phyloP scores from a whole-genome alignment of 2,888 invertebrate genomes.

The Athalia cordata region DNA sequence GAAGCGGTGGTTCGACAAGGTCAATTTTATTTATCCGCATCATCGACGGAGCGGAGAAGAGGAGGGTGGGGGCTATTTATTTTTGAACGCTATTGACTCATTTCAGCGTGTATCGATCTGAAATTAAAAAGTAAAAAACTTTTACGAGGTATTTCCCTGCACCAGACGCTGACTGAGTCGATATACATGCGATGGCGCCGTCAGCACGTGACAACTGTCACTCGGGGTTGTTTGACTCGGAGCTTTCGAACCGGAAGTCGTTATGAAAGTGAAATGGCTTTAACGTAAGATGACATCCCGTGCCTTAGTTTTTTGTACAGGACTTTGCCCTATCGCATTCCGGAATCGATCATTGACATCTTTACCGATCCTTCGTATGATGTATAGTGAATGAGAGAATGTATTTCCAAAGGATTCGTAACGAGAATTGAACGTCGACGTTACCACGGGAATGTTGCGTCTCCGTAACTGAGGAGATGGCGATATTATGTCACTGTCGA shows the following conservation, averaged over 20 bases:
- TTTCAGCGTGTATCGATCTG: slow-evolving; percentile 9
- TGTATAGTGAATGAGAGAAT: no score
- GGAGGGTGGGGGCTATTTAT: not conserved
- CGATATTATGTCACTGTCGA: slow-evolving; percentile 40
- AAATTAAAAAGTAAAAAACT: not conserved
- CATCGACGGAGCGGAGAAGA: not conserved
- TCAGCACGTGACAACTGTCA: slow-evolving; percentile 38
- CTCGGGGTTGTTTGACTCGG: not conserved
- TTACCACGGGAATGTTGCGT: not conserved
- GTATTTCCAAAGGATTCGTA: not conserved
- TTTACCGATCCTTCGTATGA: not conserved
- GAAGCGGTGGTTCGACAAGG: slow-evolving; percentile 4
- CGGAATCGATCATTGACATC: not conserved
- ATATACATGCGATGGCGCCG: not conserved
- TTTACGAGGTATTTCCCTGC: not conserved
- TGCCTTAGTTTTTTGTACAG: slow-evolving; percentile 2
- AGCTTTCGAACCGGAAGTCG: slow-evolving; percentile 28
- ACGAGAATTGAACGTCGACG: not conserved
- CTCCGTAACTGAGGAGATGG: slow-evolving; percentile 28
- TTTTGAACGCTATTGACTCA: slow-evolving; percentile 23
- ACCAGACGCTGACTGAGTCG: not conserved
- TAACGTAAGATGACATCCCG: slow-evolving; percentile 7
- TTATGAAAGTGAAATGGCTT: slow-evolving; percentile 19
- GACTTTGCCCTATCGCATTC: not conserved
- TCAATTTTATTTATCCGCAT: slow-evolving; percentile 28